Evolutionary conservation across 2,113 vertebrate species (phyloP).

Genomic region (Antechinus stuartii): DNA sequence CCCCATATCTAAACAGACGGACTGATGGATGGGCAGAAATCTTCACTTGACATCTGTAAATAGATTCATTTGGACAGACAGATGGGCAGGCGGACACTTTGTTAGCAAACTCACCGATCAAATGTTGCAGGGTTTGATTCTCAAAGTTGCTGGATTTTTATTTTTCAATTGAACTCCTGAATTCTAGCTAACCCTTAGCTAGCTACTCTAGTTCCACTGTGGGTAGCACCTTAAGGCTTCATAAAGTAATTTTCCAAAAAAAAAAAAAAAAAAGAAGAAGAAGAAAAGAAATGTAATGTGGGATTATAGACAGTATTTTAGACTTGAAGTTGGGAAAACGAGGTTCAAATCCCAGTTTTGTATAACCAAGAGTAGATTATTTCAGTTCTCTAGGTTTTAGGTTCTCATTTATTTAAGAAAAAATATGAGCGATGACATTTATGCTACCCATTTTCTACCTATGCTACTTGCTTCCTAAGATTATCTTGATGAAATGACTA

Average conservation of each 20-base stretch:
- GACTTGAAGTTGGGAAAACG: background rate
- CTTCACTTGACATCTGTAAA: conserved; percentile 82
- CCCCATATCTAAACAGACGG: too few relatives aligned
- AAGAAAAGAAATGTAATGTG: too few relatives aligned
- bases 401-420: background rate
- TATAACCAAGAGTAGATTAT: background rate
- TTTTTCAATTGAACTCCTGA: conserved; percentile 83
- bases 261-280: too few relatives aligned
- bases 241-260: conserved; percentile 89
- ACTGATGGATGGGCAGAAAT: conserved; percentile 54
- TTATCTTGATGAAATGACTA: background rate
- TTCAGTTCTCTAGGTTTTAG: background rate
- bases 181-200: conserved; percentile 89
- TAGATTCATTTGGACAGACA: conserved; percentile 80
- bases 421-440: background rate
- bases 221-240: conserved; percentile 92
- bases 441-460: too few relatives aligned
- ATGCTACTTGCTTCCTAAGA: background rate
- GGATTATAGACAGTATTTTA: background rate
- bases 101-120: conserved; percentile 83
- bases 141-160: conserved; percentile 87
- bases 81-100: conserved; percentile 15
- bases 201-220: conserved; percentile 84
- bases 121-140: conserved; percentile 87
- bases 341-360: background rate